Base-by-base conservation (phyloP, 2,888 invertebrate genomes). In the Drosophila merina region DNA sequence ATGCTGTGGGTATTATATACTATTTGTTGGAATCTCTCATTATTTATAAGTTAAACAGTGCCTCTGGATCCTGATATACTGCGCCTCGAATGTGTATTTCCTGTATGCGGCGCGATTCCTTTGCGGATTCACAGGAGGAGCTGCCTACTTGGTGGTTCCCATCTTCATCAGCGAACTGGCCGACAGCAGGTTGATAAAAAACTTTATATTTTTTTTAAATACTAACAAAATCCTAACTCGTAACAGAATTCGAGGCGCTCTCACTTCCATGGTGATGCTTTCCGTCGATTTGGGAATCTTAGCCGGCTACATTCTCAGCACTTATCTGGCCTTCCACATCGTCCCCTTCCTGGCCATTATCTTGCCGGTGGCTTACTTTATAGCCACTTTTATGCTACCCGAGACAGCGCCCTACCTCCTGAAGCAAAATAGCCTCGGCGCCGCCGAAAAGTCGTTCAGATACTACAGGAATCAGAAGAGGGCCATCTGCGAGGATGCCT, bases 81-180 rank as follows among this genome's bases (percentile, higher is more conserved):
- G 76, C 30, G 90, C 89, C 0, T 72, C 77, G 5, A 79, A 79
- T 50, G 89, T 90, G 0, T 79, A 76, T 4, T 88, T 77, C 30
- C 63, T 91, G 1, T 91, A 90, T 72, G 77, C 84, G 1, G 90
- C 88, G 0, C 85, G 92, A 0, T 81, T 89, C 40, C 68, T 90
- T 0, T 86, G 86, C 2, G 91, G 92, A 1, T 75, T 90, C 20
- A 87, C 90, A 0, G 91, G 91, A 0, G 92, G 91, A 7, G 91
- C 89, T 0, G 74, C 88, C 0, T 90, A 88, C 45, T 51, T 90
- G 40, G 76, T 86, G 0, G 57, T 91, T 0, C 90, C 91, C 7
- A 81, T 92, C 4, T 92, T 84, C 38, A 84, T 91, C 3, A 88
- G 90, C 5, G 92, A 92, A 75, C 86, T 91, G 5, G 88, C 91